Evolutionary conservation across 2,113 vertebrate genomes (phyloP).

Genomic region (Rutilus rutilus): DNA sequence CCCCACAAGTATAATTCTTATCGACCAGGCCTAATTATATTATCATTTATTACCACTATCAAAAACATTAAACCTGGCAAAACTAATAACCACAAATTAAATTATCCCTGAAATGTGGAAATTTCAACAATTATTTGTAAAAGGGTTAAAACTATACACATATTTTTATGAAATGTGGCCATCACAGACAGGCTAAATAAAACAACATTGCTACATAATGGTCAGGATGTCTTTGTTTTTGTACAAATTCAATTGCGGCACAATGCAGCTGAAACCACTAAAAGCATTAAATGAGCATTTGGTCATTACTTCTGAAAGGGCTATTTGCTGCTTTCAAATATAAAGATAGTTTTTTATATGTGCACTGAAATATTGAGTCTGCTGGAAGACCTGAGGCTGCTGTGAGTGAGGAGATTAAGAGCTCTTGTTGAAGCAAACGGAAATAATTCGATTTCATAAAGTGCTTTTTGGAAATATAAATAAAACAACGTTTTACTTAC

Average conservation of each 20-base stretch:
- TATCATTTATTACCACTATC: neutral
- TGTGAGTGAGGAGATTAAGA: constrained; percentile 11
- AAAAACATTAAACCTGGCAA: neutral
- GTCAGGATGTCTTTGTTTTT: neutral
- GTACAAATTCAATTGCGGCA: neutral
- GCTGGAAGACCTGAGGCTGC: neutral
- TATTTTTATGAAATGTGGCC: neutral
- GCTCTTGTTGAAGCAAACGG: neutral
- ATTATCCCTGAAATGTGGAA: neutral
- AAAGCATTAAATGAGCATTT: constrained; percentile 21
- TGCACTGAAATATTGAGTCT: neutral
- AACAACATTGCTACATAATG: neutral
- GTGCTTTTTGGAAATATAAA: constrained; percentile 37
- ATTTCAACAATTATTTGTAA: neutral
- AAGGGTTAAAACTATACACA: neutral
- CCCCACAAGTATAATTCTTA: neutral
- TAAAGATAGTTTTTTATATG: neutral
- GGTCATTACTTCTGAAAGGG: constrained; percentile 14
- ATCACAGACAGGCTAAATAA: neutral
- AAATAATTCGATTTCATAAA: constrained; percentile 31
- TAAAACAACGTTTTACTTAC: constrained; percentile 22
- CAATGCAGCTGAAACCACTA: constrained; percentile 21
- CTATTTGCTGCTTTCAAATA: constrained; percentile 10
- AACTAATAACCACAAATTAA: neutral
- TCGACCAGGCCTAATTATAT: neutral